Evolutionary conservation across 2,113 vertebrate species (phyloP).

Genomic region (Cranoglanis bouderius): DNA sequence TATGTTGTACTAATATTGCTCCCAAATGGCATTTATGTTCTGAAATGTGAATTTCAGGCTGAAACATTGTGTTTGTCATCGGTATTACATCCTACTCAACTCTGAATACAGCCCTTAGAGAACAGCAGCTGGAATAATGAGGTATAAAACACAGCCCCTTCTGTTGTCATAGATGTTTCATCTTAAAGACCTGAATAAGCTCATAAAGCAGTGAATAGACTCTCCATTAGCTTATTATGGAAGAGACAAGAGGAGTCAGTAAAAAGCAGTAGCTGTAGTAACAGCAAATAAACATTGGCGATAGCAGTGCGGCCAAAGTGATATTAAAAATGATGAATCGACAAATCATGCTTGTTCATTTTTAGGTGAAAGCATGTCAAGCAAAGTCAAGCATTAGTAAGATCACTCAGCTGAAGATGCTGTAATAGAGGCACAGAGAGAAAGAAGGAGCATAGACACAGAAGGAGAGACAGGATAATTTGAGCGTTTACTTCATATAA

Average conservation of each 20-base stretch:
- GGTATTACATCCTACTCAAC: background rate
- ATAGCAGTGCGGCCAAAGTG: background rate
- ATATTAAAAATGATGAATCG: background rate
- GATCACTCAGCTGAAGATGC: background rate
- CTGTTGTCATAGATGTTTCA: background rate
- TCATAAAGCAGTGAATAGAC: background rate
- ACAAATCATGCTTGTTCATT: background rate
- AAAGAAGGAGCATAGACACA: background rate
- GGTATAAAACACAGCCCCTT: background rate
- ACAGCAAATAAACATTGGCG: background rate
- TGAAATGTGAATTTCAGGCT: background rate
- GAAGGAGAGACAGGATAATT: conserved; percentile 5
- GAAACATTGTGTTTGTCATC: background rate
- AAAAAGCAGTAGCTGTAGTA: background rate
- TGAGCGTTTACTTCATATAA: background rate
- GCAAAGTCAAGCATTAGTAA: background rate
- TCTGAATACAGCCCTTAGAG: conserved; percentile 20
- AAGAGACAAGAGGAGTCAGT: background rate
- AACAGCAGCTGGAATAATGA: conserved; percentile 1
- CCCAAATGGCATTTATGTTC: background rate
- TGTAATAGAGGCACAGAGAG: background rate
- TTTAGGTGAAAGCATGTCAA: background rate
- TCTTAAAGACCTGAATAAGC: background rate
- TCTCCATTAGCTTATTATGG: background rate
- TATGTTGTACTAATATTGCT: background rate